phyloP scores from a whole-genome alignment of 2,888 invertebrate species.

The Cynaeus angustus region DNA sequence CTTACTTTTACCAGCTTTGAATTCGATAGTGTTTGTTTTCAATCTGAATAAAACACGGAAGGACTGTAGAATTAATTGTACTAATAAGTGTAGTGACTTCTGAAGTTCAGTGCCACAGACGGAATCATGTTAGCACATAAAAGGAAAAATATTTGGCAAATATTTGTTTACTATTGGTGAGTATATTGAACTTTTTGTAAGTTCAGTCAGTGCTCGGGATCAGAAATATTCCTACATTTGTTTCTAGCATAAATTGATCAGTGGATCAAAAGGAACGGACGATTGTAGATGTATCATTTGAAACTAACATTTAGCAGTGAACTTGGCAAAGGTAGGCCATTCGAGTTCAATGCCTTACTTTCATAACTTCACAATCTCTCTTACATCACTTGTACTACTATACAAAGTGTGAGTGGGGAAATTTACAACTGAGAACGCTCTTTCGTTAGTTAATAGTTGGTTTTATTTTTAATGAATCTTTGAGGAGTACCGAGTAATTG shows the following conservation, averaged over 20 bases:
- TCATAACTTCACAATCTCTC: slow-evolving; percentile 70
- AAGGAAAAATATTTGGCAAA: slow-evolving; percentile 29
- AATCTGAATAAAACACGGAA: slow-evolving; percentile 4
- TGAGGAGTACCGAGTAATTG: neutral
- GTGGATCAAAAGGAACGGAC: neutral
- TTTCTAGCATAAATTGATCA: slow-evolving; percentile 22
- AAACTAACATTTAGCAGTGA: slow-evolving; percentile 65
- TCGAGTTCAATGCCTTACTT: slow-evolving; percentile 71
- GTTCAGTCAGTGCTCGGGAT: too few relatives aligned
- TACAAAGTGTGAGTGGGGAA: slow-evolving; percentile 55
- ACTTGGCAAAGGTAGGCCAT: slow-evolving; percentile 71
- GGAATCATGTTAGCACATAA: slow-evolving; percentile 8
- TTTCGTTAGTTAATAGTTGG: slow-evolving; percentile 13
- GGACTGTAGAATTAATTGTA: slow-evolving; percentile 9
- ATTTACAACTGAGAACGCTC: slow-evolving; percentile 51
- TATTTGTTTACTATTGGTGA: slow-evolving; percentile 17
- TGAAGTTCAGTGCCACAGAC: slow-evolving; percentile 17
- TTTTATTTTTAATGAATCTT: slow-evolving; percentile 7
- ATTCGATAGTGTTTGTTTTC: too few relatives aligned
- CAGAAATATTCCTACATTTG: too few relatives aligned
- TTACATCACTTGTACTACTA: slow-evolving; percentile 70
- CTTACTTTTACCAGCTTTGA: too few relatives aligned
- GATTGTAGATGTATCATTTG: slow-evolving; percentile 27
- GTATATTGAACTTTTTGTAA: neutral
- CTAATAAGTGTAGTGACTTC: slow-evolving; percentile 29